Evolutionary conservation across 2,113 vertebrate species (phyloP), one percentile per base, ranked within the genome.

Genomic region (Chlamydotis undulata): DNA sequence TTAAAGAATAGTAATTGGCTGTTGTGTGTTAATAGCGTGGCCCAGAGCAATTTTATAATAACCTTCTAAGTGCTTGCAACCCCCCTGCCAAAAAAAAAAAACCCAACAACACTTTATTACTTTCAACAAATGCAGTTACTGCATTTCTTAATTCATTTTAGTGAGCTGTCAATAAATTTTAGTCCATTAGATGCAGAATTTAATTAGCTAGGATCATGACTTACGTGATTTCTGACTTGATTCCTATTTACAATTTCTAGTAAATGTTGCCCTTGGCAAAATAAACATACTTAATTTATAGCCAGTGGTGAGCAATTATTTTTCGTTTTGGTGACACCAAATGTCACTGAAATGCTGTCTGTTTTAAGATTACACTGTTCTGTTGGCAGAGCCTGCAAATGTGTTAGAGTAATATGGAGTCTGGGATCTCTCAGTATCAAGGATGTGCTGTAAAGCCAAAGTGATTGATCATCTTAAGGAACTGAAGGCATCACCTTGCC

Each of bases 111-210:
- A 89, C 55, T 97, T 97, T 96, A 95, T 97, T 97, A 80, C 91
- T 95, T 98, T 96, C 69, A 97, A 94, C 90, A 96, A 91, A 87
- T 90, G 83, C 63, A 89, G 69, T 96, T 95, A 96, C 90, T 95
- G 82, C 80, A 89, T 95, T 95, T 96, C 87, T 97, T 95, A 97
- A 97, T 97, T 97, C 84, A 96, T 96, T 97, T 97, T 97, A 94
- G 90, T 96, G 90, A 96, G 67, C 74, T 98, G 94, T 97, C 97
- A 97, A 97, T 98, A 97, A 83, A 97, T 96, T 96, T 97, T 92
- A 96, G 86, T 97, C 93, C 91, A 95, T 97, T 98, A 97, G 95
- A 93, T 96, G 70, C 64, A 94, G 85, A 96, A 96, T 97, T 97
- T 97, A 97, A 98, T 98, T 97, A 97, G 91, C 83, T 95, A 73